Conservation (phyloP, 2,888 invertebrate genomes). For the Lacanobia wlatinum region DNA sequence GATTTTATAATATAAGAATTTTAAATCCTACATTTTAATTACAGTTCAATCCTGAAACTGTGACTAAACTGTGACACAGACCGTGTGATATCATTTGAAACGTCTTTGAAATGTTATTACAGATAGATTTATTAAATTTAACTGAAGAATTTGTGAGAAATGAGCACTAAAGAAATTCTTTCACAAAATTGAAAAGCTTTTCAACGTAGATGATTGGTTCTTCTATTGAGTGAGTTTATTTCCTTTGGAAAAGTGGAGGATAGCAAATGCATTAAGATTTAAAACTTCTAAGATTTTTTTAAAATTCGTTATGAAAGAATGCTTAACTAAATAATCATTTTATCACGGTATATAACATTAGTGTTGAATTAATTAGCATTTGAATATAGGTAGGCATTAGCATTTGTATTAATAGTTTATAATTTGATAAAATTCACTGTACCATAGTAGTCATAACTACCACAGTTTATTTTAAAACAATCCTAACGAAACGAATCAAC, state of each 20-base stretch:
- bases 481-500: background rate
- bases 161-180: background rate
- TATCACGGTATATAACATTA: background rate
- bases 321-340: background rate
- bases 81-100: background rate
- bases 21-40: background rate
- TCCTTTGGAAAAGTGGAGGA: background rate
- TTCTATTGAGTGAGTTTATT: background rate
- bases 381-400: no score
- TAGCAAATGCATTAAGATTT: background rate
- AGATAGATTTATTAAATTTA: background rate
- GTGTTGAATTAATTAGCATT: background rate
- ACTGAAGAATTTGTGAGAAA: conserved; percentile 7
- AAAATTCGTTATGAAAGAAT: background rate
- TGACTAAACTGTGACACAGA: background rate
- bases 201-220: conserved; percentile 3
- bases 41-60: background rate
- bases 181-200: conserved; percentile 3
- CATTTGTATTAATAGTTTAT: no score
- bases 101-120: background rate
- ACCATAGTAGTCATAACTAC: background rate
- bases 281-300: background rate
- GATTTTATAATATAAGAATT: background rate
- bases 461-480: background rate
- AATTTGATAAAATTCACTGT: background rate